Evolutionary conservation across 2,113 vertebrate species (phyloP).

Genomic region (Abramis brama): DNA sequence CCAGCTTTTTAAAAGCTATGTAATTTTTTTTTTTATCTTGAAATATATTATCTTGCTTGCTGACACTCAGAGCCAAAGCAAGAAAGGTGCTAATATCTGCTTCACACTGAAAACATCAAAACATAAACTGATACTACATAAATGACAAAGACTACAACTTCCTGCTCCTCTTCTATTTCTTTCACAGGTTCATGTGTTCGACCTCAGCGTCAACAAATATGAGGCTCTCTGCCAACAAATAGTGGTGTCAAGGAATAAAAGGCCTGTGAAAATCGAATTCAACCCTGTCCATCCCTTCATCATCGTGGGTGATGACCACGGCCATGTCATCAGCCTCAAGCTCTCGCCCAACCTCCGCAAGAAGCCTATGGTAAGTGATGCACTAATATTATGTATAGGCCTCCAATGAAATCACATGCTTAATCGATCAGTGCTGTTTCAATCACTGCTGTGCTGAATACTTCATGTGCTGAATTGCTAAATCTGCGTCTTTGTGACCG

Average conservation of each 20-base stretch:
- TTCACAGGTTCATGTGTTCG: slow-evolving; percentile 88
- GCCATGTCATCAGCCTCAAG: slow-evolving; percentile 84
- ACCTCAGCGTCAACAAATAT: slow-evolving; percentile 88
- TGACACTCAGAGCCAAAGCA: slow-evolving; percentile 7
- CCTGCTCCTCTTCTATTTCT: not conserved
- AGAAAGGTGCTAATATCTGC: too few species aligned
- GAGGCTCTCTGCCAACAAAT: slow-evolving; percentile 87
- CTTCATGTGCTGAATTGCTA: not conserved
- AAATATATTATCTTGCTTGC: not conserved
- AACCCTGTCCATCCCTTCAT: slow-evolving; percentile 88
- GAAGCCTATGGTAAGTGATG: slow-evolving; percentile 85
- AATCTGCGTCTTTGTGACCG: not conserved
- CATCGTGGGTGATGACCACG: slow-evolving; percentile 85
- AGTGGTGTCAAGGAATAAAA: slow-evolving; percentile 85
- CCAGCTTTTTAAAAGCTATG: too few species aligned
- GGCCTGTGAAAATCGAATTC: slow-evolving; percentile 86
- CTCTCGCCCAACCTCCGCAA: slow-evolving; percentile 94
- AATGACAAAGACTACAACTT: slow-evolving; percentile 5
- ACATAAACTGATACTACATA: not conserved
- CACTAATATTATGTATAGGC: too few species aligned
- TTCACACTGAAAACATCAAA: slow-evolving; percentile 9
- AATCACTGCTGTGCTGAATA: too few species aligned
- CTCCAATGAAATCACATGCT: slow-evolving; percentile 3
- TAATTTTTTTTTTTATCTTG: rapidly evolving
- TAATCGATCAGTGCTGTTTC: not conserved